A percentile compares a stretch with the other conserved stretches of the same genome.
Conservation (phyloP, 2,888 invertebrate species). For the Hydropsyche betteni region DNA sequence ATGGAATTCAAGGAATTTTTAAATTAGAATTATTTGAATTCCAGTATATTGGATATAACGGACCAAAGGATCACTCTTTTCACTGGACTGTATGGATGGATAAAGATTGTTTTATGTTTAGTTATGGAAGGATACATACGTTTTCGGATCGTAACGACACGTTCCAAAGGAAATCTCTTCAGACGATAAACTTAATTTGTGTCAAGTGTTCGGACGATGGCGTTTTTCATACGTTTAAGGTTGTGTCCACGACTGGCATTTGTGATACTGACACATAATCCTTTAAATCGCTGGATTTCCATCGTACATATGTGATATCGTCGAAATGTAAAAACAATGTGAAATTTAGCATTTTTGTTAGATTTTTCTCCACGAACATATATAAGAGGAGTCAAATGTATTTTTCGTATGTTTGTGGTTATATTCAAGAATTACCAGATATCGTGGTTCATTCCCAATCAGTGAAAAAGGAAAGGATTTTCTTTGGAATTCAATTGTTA, state of each 20-base stretch:
- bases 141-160: not conserved
- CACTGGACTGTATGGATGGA: constrained; percentile 30
- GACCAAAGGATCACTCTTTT: constrained; percentile 29
- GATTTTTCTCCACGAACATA: too few species aligned
- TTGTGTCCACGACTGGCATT: not conserved
- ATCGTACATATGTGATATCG: not conserved
- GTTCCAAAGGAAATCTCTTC: constrained; percentile 18
- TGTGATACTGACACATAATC: not conserved
- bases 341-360: not conserved
- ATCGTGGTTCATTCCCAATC: not conserved
- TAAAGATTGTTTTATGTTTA: constrained; percentile 13
- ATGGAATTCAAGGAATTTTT: constrained; percentile 31
- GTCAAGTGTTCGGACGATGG: not conserved
- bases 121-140: constrained; percentile 2
- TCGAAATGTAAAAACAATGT: not conserved
- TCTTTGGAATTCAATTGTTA: constrained; percentile 17
- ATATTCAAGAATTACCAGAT: not conserved
- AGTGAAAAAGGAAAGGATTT: constrained; percentile 19
- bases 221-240: not conserved
- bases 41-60: constrained; percentile 9
- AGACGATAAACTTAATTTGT: constrained; percentile 13
- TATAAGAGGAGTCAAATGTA: not conserved
- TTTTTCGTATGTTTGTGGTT: not conserved
- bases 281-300: not conserved
- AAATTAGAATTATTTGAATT: constrained; percentile 11